Evolutionary conservation across 2,113 vertebrate species (phyloP), one percentile per base, ranked within the genome.

Genomic region (Amia ocellicauda): DNA sequence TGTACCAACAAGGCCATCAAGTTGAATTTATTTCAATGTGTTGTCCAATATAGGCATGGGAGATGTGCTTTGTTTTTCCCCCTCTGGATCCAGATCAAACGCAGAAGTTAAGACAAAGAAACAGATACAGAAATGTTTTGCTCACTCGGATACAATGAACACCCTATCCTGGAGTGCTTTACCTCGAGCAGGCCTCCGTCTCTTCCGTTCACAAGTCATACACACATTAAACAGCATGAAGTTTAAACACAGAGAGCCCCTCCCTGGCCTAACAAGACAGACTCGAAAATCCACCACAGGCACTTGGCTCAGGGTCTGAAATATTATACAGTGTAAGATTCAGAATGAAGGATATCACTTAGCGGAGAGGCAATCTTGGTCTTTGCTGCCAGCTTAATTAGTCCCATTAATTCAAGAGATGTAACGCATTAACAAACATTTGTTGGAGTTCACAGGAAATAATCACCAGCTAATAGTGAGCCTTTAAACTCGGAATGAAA

Each of bases 241-340:
- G 70, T 58, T 61, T 69, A 68, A 74, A 77, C 71, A 69, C 54
- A 72, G 52, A 55, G 69, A 64, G 69, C 66, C 71, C 31, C 31
- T 36, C 31, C 5, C 5, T 5, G 31, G 31, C 11, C 5, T 11
- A 36, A 7, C 31, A 36, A 7, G 11, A 7, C 31, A 36, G 31
- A 36, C 5, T 7, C 31, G 11, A 36, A 36, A 36, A 5, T 36
- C 31, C 11, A n/a, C 54, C 58, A 45, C 54, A 62, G 67, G 72
- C 78, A 76, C 69, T 70, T 69, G 58, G 69, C 76, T 70, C 49
- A 58, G 16, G 78, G 76, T 74, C 41, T 63, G 66, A 0, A 49
- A 64, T 66, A 69, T n/a, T 54, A 74, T 52, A 68, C 58, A 47
- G 14, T 52, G 51, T 68, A 41, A 7, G 29, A 22, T 69, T 43